Conservation (phyloP, 2,113 vertebrate species). For the Forbesichthys agassizii region DNA sequence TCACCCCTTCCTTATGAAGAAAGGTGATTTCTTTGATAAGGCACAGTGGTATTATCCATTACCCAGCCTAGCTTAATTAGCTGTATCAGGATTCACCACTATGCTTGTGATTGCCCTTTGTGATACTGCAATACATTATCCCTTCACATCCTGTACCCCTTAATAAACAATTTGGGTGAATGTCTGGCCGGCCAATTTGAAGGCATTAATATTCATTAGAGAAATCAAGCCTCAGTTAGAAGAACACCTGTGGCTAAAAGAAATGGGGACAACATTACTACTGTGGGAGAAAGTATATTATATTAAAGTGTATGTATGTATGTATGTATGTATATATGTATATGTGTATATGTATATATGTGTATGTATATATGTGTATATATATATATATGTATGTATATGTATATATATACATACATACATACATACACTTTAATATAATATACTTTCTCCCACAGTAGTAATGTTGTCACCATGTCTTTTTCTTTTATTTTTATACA, state of each 20-base stretch:
- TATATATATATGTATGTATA: background rate
- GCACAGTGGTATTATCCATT: slow-evolving; percentile 42
- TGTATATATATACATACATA: too few relatives aligned
- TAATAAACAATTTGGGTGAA: slow-evolving; percentile 75
- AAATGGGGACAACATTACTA: slow-evolving; percentile 19
- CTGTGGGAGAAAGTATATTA: slow-evolving; percentile 9
- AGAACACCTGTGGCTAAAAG: slow-evolving; percentile 66
- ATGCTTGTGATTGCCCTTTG: slow-evolving; percentile 62
- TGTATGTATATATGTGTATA: background rate
- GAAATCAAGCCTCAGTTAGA: slow-evolving; percentile 57
- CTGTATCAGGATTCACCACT: slow-evolving; percentile 61
- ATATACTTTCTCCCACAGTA: slow-evolving; percentile 12
- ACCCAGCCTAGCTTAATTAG: slow-evolving; percentile 56
- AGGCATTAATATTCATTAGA: slow-evolving; percentile 76
- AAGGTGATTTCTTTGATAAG: slow-evolving; percentile 45
- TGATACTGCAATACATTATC: slow-evolving; percentile 71
- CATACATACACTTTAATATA: background rate
- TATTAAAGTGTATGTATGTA: background rate
- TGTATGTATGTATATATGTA: background rate
- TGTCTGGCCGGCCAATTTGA: slow-evolving; percentile 74
- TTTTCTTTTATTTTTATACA: too few relatives aligned
- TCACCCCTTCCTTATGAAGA: slow-evolving; percentile 29
- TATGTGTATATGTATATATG: background rate
- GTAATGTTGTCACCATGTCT: slow-evolving; percentile 15
- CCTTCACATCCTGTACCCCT: slow-evolving; percentile 52